Conservation (phyloP, 2,797 vertebrate genomes). For the Loriculus beryllinus region DNA sequence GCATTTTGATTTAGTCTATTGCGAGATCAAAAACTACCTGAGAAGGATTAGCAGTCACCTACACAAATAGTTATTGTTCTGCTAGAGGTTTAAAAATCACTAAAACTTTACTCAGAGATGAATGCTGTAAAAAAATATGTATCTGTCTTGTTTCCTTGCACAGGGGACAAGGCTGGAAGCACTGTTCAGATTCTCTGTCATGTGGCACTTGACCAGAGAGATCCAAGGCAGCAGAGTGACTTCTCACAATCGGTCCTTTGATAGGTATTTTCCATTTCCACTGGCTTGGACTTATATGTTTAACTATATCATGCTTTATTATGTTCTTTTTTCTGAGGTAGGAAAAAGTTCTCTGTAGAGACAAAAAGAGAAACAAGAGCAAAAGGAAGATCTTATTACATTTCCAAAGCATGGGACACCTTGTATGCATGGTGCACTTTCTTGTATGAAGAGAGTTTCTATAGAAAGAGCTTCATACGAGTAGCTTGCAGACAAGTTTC, state of each 20-base stretch:
- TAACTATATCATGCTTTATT: neutral
- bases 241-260: conserved; percentile 92
- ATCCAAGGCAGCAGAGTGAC: conserved; percentile 87
- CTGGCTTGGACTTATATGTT: neutral
- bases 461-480: neutral
- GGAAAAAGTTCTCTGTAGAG: neutral
- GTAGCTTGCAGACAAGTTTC: neutral
- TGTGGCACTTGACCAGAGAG: conserved; percentile 97
- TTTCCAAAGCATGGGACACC: neutral
- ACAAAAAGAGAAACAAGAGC: neutral
- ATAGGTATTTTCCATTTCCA: conserved; percentile 80
- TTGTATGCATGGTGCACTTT: neutral
- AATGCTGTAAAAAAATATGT: neutral
- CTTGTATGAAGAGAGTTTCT: neutral
- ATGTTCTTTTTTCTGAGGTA: neutral
- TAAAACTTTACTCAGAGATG: neutral
- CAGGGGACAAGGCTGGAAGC: conserved; percentile 89
- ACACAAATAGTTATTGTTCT: neutral
- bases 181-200: conserved; percentile 90
- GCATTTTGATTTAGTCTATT: neutral
- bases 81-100: neutral
- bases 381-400: neutral
- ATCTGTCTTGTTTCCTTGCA: neutral
- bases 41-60: neutral
- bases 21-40: neutral